Evolutionary conservation across 2,888 invertebrate genomes (phyloP), one percentile per base, ranked within the genome.

Genomic region (Phanerotoma sp.): DNA sequence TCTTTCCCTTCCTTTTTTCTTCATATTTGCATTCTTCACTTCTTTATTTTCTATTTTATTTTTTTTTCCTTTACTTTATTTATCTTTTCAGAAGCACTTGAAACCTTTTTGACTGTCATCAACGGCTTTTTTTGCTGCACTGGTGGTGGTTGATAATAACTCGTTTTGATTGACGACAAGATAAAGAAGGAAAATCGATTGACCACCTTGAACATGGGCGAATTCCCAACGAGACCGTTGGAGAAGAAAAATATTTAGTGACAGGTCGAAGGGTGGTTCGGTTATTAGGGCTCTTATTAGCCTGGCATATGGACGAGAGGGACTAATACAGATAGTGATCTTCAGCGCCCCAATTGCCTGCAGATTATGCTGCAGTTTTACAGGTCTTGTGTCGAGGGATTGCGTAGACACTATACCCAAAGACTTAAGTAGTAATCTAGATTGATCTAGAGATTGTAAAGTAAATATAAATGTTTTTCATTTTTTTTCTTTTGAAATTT

Each of bases 301-400:
- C 69, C 69, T 68, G 70, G 72, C 75, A 76, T 77, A 77, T 77
- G 76, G 75, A 74, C 64, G 68, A 66, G 66, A 68, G 71, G 72
- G 73, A 70, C 65, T 61, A 62, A 59, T 66, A 57, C 53, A 66
- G 76, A 75, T 76, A 73, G 62, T 60, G 57, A 76, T 76, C 76
- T 57, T 11, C 28, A 35, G 22, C 30, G n/a, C 30, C 21, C 18
- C n/a, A 25, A 32, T 15, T 33, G 21, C 46, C 64, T 61, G 62
- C 54, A 6, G 58, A 55, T 56, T 63, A 61, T 55, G 61, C 57
- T 40, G 58, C 58, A 51, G 69, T 71, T 71, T 48, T 71, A 72
- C 75, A 73, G 73, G 75, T 76, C 74, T 67, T 71, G 66, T 76
- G 74, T 74, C 74, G 72, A 66, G 74, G 72, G 76, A 75, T 74